Percentiles rank a stretch among this genome's conserved stretches.
Conservation (phyloP, 2,113 vertebrate genomes). For the Festucalex cinctus region DNA sequence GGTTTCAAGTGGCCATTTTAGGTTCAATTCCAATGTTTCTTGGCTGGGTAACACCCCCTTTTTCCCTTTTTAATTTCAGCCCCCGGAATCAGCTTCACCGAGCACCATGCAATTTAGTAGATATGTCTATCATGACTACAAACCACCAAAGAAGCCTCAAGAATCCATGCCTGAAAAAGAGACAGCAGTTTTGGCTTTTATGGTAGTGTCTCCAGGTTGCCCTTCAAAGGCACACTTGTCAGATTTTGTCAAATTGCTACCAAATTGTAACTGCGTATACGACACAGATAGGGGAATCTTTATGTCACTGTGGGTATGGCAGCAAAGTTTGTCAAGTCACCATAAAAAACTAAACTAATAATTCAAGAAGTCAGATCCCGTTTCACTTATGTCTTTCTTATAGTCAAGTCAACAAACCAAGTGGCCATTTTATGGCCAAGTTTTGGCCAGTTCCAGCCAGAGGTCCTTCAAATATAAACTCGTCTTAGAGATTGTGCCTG, state of each 20-base stretch:
- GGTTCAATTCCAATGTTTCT: background rate
- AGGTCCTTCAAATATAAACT: no score
- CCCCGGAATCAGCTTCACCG: background rate
- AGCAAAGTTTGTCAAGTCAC: no score
- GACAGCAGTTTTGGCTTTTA: background rate
- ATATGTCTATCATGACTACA: background rate
- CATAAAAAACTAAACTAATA: no score
- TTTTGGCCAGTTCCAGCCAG: background rate
- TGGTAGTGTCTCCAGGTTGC: no score
- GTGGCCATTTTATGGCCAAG: background rate
- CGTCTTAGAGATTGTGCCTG: background rate
- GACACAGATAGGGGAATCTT: background rate
- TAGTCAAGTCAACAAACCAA: no score
- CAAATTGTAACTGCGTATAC: background rate
- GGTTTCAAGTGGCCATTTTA: background rate
- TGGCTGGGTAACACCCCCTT: background rate
- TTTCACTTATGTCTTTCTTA: no score
- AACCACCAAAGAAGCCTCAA: background rate
- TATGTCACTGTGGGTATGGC: no score
- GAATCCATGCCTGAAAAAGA: background rate
- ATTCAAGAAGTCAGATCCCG: no score
- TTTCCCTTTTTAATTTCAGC: background rate
- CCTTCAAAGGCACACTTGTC: no score
- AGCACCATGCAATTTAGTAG: no score
- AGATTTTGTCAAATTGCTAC: background rate